Evolutionary conservation across 2,797 vertebrate species (phyloP), one percentile per base, ranked within the genome.

Genomic region (Aplochiton taeniatus): DNA sequence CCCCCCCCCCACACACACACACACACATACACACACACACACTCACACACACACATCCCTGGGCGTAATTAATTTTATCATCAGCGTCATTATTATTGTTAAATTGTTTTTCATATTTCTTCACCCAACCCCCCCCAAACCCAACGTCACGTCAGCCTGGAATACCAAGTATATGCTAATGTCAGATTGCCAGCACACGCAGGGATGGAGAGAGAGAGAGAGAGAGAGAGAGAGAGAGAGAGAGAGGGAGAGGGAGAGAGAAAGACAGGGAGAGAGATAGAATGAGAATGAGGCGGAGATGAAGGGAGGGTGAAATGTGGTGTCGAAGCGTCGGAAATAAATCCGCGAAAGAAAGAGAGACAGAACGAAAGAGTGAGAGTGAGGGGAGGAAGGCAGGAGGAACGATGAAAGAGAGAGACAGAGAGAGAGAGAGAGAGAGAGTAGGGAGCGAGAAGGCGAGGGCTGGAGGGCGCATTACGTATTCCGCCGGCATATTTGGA

Each of bases 101-200:
- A 91, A 92, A 91, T 92, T 90, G 90, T 91, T 91, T 91, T 92
- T 92, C 87, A 91, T 88, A 91, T 91, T 91, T 91, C 87, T 87
- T 89, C 83, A 71, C 82, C 74, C 77, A 70, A 76, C 77, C 66
- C 78, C 81, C n/a, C n/a, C n/a, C n/a, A n/a, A n/a, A n/a, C n/a
- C n/a, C n/a, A n/a, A n/a, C n/a, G n/a, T 55, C 73, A 88, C 75
- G 89, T 91, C 93, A 92, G 94, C 91, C 90, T 90, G 84, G 95
- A 95, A 96, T 96, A 94, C 94, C 94, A 96, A 97, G 94, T 94
- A 89, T 94, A 97, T 97, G 96, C 93, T 97, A 97, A 96, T 97
- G 93, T 91, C 84, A 90, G 89, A 88, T 85, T 88, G 86, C 81
- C 78, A 80, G 80, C 52, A 54, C 41, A 13, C 58, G 69, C 77